Conservation (phyloP, 2,797 vertebrate genomes). For the Sardinella longiceps region DNA sequence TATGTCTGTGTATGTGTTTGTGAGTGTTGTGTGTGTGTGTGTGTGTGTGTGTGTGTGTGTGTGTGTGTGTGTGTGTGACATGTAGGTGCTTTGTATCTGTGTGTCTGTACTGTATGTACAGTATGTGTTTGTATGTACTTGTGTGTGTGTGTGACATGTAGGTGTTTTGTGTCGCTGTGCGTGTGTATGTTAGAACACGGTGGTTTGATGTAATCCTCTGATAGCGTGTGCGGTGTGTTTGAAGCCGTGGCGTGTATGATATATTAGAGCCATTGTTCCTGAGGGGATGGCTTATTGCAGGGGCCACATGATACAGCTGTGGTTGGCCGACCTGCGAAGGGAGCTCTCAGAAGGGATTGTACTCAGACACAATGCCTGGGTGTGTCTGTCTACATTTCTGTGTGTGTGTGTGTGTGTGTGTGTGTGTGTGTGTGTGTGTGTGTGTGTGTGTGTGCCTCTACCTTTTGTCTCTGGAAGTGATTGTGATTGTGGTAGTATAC, state of each 20-base stretch:
- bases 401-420: slow-evolving; percentile 28
- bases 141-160: not conserved
- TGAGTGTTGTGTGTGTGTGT: not conserved
- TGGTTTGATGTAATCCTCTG: slow-evolving; percentile 1
- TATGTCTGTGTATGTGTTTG: no score
- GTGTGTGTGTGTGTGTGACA: not conserved
- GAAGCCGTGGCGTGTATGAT: not conserved
- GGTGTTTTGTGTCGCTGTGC: not conserved
- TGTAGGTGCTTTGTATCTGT: no score
- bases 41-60: not conserved
- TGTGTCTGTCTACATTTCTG: slow-evolving; percentile 6
- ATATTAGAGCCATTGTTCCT: slow-evolving; percentile 10
- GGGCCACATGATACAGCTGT: slow-evolving; percentile 10
- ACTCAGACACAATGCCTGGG: slow-evolving; percentile 15
- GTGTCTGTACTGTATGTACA: no score
- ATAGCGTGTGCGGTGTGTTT: not conserved
- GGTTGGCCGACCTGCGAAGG: not conserved
- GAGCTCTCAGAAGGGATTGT: slow-evolving; percentile 19
- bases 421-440: slow-evolving; percentile 22
- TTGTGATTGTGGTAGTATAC: not conserved
- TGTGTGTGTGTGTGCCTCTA: slow-evolving; percentile 18
- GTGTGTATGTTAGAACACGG: not conserved
- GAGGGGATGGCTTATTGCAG: slow-evolving; percentile 8
- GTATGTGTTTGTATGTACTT: not conserved
- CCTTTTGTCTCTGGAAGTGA: not conserved